These are phyloP conservation scores for Apogon hyalosoma DNA, from an alignment of 2,797 vertebrate genomes.

Conservation along the genomic window DNA sequence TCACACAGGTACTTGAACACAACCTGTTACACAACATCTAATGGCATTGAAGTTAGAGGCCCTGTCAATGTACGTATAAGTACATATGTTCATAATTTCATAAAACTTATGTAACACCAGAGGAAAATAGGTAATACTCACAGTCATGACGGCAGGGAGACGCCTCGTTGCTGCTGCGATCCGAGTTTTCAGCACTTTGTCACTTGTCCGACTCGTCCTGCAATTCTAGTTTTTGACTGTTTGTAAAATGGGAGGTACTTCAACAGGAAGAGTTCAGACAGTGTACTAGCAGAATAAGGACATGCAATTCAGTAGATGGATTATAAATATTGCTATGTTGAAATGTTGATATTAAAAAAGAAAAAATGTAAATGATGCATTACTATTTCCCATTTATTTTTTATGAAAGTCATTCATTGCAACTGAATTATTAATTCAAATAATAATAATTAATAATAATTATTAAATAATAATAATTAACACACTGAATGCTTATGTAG, in stretches of 20 bases:
- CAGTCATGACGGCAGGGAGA: constrained; percentile 48
- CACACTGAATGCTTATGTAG: too few species aligned
- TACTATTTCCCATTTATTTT: too few species aligned
- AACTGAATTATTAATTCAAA: too few species aligned
- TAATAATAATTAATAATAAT: too few species aligned
- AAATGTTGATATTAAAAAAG: too few species aligned
- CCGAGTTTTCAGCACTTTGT: neutral
- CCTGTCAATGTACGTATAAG: neutral
- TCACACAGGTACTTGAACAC: neutral
- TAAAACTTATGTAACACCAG: neutral
- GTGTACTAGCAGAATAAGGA: neutral
- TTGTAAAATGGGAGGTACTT: constrained; percentile 18
- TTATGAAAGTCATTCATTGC: too few species aligned
- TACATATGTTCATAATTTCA: fast-evolving
- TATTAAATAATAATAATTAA: too few species aligned
- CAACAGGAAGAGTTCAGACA: too few species aligned
- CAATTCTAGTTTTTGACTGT: neutral
- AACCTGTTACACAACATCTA: neutral
- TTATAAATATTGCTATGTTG: neutral
- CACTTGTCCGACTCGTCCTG: constrained; percentile 21
- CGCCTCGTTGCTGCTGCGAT: constrained; percentile 1
- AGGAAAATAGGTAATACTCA: constrained; percentile 31
- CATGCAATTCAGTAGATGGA: neutral
- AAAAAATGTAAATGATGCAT: too few species aligned
- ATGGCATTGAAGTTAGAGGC: neutral